Conservation (phyloP, 2,888 invertebrate genomes). For the Chydorus sphaericus region DNA sequence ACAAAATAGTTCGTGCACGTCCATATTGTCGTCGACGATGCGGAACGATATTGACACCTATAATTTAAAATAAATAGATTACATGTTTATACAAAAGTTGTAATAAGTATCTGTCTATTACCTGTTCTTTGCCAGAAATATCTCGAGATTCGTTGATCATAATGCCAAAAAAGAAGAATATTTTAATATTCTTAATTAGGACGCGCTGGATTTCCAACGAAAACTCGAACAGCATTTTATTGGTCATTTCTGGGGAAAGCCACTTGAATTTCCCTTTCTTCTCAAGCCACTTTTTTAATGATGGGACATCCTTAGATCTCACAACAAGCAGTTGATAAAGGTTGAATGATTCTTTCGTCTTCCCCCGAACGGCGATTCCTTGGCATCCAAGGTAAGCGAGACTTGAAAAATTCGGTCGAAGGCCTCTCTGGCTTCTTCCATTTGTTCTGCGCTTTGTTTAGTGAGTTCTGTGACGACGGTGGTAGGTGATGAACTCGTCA, state of each 20-base stretch:
- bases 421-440: neutral
- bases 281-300: neutral
- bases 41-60: neutral
- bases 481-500: neutral
- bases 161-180: neutral
- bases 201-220: neutral
- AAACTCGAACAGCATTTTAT: neutral
- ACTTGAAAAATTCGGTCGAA: neutral
- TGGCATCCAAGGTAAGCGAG: neutral
- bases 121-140: neutral
- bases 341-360: neutral
- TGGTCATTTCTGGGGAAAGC: neutral
- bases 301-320: neutral
- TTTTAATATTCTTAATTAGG: neutral
- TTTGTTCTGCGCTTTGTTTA: neutral
- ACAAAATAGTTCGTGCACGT: neutral
- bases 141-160: neutral
- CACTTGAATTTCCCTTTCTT: neutral
- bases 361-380: neutral
- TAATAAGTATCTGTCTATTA: too few relatives aligned
- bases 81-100: too few relatives aligned
- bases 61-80: neutral
- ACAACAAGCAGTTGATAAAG: neutral
- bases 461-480: neutral
- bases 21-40: neutral